Evolutionary conservation across 2,113 vertebrate species (phyloP), one percentile per base, ranked within the genome.

Genomic region (Salvelinus alpinus): DNA sequence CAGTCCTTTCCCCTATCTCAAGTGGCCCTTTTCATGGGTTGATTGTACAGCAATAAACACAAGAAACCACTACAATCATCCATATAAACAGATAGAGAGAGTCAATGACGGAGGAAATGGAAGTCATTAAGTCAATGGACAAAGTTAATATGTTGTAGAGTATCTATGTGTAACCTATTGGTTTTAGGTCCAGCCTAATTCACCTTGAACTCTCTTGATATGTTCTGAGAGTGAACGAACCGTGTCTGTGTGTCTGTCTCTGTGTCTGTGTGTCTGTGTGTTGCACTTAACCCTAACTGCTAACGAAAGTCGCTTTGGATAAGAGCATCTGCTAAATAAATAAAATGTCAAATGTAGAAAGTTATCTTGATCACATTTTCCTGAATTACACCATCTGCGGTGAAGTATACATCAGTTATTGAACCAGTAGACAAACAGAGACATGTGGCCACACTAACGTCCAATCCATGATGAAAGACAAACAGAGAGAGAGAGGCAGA

Each of bases 21-120:
- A 89, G 85, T 76, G 79, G 72, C 81, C 82, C 76, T 88, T 87
- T 82, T 86, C 82, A 80, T 66, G 73, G 76, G 76, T 70, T 25
- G 25, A 78, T 64, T 67, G 77, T 29, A 76, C 67, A 24, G 74
- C 68, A 78, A 70, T 82, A 82, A 70, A 69, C 69, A 64, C 80
- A 70, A 71, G 68, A 74, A 80, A 83, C 57, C 64, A 20, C 66
- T 44, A 77, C 77, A 81, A 88, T 79, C 51, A 57, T 57, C 12
- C 12, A 57, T 57, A 16, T 57, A 18, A 13, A 57, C 51, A 57
- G 51, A 13, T 5, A 20, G 18, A 57, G 14, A 18, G 51, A 16
- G 51, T 16, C 51, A 38, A 38, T 38, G 38, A 34, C 34, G 34
- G 34, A 8, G 16, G 22, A 9, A 9, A 9, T 64, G 60, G 8